phyloP scores from a whole-genome alignment of 2,113 vertebrate genomes.

The Carlito syrichta region DNA sequence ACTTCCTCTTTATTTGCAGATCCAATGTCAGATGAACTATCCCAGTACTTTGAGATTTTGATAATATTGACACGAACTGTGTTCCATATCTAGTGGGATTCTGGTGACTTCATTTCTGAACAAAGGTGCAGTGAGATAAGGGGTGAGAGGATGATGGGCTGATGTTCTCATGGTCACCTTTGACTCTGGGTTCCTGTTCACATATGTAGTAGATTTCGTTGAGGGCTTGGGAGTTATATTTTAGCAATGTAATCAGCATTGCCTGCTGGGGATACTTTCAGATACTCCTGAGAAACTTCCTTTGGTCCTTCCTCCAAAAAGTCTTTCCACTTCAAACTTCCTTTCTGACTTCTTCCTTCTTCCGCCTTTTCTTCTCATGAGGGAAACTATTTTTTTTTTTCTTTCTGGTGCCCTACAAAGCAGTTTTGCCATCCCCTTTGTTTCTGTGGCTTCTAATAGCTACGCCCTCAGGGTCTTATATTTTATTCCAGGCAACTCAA shows the following conservation, averaged over 20 bases:
- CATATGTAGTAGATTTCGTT: neutral
- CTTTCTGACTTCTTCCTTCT: neutral
- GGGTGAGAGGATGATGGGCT: neutral
- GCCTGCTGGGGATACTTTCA: neutral
- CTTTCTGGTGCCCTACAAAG: neutral
- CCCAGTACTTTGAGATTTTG: neutral
- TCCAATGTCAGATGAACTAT: conserved; percentile 3
- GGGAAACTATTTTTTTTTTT: neutral
- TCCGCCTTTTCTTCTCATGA: neutral
- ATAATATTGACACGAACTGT: neutral
- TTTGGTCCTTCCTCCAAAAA: conserved; percentile 9
- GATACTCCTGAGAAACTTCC: neutral
- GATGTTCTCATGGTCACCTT: neutral
- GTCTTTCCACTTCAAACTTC: neutral
- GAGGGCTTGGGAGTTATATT: neutral
- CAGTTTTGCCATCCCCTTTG: neutral
- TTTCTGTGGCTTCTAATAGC: neutral
- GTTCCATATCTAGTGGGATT: neutral
- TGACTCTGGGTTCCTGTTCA: neutral
- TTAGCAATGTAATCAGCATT: neutral
- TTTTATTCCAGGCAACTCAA: neutral
- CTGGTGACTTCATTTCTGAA: neutral
- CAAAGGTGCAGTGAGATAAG: neutral
- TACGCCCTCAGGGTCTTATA: neutral
- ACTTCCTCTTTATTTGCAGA: neutral